Conservation (phyloP, 2,797 vertebrate species). For the Peromyscus aztecus region DNA sequence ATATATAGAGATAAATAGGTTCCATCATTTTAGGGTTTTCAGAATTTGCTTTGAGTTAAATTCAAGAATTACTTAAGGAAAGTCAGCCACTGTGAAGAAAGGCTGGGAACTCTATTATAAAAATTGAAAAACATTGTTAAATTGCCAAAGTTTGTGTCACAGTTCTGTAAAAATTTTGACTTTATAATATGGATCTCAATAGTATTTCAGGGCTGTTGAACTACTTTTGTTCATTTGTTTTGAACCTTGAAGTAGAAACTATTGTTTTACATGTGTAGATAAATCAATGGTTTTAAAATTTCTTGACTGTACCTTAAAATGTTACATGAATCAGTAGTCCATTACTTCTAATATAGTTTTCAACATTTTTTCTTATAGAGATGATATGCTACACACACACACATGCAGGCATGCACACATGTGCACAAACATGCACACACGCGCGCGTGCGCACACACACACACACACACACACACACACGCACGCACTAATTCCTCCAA, state of each 20-base stretch:
- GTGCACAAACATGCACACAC: background rate
- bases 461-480: background rate
- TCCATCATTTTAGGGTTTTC: background rate
- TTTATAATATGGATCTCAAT: background rate
- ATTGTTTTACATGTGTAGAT: background rate
- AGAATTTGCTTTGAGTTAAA: slow-evolving; percentile 50
- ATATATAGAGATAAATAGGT: background rate
- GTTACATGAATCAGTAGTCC: background rate
- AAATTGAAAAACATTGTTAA: background rate
- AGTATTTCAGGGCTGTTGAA: background rate
- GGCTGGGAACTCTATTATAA: background rate
- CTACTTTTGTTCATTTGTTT: background rate
- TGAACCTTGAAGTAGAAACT: background rate
- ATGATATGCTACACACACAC: background rate
- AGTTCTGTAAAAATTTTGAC: background rate
- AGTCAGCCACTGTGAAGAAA: slow-evolving; percentile 13
- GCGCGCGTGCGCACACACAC: background rate
- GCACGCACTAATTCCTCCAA: background rate
- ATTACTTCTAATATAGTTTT: background rate
- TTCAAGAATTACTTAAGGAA: background rate
- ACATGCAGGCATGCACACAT: background rate
- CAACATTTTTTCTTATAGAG: background rate
- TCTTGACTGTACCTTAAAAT: background rate
- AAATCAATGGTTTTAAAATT: background rate
- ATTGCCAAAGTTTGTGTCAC: background rate